These are phyloP conservation scores for Aporophyla lueneburgensis DNA, from an alignment of 2,888 invertebrate species.

Conservation along the genomic window DNA sequence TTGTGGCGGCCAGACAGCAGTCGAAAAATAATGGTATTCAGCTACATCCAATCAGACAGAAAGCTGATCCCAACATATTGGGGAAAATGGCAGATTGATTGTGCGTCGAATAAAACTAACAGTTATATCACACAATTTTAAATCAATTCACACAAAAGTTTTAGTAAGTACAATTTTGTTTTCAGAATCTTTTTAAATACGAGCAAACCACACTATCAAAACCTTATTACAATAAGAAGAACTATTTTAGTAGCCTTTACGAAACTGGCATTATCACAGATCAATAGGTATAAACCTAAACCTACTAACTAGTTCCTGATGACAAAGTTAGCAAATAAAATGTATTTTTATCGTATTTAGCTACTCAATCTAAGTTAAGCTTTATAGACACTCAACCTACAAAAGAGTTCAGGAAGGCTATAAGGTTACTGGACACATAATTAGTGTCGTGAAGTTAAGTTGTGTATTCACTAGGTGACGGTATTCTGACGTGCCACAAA, in stretches of 20 bases:
- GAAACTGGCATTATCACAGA: neutral
- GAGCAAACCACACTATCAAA: neutral
- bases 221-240: neutral
- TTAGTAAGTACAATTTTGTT: neutral
- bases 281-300: neutral
- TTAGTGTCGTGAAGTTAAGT: slow-evolving; percentile 17
- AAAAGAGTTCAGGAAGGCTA: slow-evolving; percentile 20
- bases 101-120: neutral
- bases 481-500: neutral
- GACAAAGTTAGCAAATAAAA: slow-evolving; percentile 21
- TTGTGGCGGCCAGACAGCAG: too few species aligned
- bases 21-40: too few species aligned
- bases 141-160: neutral
- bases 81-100: too few species aligned
- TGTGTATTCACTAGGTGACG: slow-evolving; percentile 7
- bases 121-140: neutral
- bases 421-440: slow-evolving; percentile 16
- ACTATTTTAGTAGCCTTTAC: neutral
- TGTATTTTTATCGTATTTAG: slow-evolving; percentile 7
- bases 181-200: neutral
- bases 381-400: slow-evolving; percentile 30
- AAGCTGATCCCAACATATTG: too few species aligned
- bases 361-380: slow-evolving; percentile 25
- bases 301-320: neutral
- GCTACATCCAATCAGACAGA: too few species aligned